Evolutionary conservation across 2,797 vertebrate species (phyloP).

Genomic region (Phoebastria nigripes): DNA sequence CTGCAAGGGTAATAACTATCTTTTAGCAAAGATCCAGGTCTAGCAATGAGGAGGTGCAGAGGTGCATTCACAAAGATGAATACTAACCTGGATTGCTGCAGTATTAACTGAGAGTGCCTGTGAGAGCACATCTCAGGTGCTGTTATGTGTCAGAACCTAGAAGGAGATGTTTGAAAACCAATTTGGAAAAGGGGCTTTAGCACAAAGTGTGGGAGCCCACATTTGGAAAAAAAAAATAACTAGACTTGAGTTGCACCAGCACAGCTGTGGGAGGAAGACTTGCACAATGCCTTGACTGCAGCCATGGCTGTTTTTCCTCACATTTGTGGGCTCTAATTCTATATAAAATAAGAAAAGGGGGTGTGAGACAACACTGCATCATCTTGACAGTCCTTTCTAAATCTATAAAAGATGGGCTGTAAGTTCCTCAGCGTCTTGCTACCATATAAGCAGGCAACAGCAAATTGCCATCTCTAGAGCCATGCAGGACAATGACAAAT

Average conservation of each 20-base stretch:
- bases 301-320: neutral
- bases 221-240: neutral
- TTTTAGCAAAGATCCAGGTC: neutral
- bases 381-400: slow-evolving; percentile 16
- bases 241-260: neutral
- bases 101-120: neutral
- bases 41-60: neutral
- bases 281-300: slow-evolving; percentile 12
- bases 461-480: neutral
- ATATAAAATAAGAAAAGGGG: slow-evolving; percentile 9
- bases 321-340: neutral
- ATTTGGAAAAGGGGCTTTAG: neutral
- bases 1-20: neutral
- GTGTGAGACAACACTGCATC: slow-evolving; percentile 1
- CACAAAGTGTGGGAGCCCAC: neutral
- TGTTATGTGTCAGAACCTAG: neutral
- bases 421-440: neutral
- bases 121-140: neutral
- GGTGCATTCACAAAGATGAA: neutral
- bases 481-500: neutral
- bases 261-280: neutral
- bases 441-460: neutral
- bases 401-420: neutral
- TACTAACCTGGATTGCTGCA: neutral
- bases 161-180: neutral